These are phyloP conservation scores for Dinothrombium tinctorium DNA, from an alignment of 1,140 invertebrate species.

Conservation along the genomic window DNA sequence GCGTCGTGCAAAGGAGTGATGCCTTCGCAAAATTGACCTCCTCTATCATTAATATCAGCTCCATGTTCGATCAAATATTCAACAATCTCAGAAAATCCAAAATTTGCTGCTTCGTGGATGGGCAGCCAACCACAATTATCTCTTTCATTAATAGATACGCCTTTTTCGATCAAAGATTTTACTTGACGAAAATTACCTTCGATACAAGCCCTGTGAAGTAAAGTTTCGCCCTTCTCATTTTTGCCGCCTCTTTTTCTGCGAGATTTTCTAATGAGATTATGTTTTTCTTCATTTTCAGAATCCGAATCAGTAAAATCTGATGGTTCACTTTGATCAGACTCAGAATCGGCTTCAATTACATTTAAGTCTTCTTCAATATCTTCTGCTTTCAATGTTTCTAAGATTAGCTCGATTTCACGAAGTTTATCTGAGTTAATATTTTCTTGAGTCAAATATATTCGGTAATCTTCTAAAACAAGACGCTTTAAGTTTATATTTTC, in stretches of 20 bases:
- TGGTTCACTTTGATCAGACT: conserved; percentile 22
- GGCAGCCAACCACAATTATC: conserved; percentile 83
- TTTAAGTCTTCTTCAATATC: not conserved
- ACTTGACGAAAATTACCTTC: conserved; percentile 48
- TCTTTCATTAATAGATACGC: conserved; percentile 55
- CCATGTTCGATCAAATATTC: conserved; percentile 48
- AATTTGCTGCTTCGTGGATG: conserved; percentile 73
- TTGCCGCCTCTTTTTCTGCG: not conserved
- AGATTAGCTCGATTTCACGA: not conserved
- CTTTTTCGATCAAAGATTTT: conserved; percentile 41
- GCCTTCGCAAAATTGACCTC: conserved; percentile 48
- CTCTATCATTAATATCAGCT: conserved; percentile 61
- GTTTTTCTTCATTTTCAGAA: conserved; percentile 15
- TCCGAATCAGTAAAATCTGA: conserved; percentile 21
- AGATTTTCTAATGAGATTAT: conserved; percentile 26
- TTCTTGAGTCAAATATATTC: not conserved
- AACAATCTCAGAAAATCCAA: conserved; percentile 52
- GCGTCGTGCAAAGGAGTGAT: conserved; percentile 46
- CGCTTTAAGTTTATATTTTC: not conserved
- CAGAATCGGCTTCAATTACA: conserved; percentile 7
- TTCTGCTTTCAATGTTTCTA: not conserved
- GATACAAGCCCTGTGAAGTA: conserved; percentile 66
- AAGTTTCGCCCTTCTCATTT: conserved; percentile 50
- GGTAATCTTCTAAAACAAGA: not conserved
- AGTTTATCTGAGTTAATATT: not conserved